Base-by-base conservation (phyloP, 2,113 vertebrate genomes). In the Anseranas semipalmata region DNA sequence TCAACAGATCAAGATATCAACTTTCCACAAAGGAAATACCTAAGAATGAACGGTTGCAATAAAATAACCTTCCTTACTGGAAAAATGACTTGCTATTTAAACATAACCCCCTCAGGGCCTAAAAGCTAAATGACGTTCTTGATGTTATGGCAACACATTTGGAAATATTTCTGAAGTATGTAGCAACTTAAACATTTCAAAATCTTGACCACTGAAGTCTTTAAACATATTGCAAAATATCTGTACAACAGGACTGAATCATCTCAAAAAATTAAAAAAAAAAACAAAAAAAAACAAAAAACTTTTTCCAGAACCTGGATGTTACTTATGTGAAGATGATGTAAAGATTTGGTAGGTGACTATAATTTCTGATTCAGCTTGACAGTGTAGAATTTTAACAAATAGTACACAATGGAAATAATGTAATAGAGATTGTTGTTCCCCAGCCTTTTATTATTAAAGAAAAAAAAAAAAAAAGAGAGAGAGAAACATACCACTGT, bases 401-500 rank as follows among this genome's bases (percentile, higher is more conserved):
- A 73, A 25, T 6, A 32, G 15, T 24, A 76, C 22, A 48, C 27
- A 20, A 45, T 3, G 9, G 24, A 76, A 90, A 58, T n/a, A 48
- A 53, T 3, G 3, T 62, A 33, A 59, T 9, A 56, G 55, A 79
- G 12, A 41, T 20, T 50, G 45, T 20, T 43, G 39, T 70, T 68
- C n/a, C 10, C 39, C 45, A 39, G n/a, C 8, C 46, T 70, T 71
- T 46, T 39, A 45, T 65, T 79, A 73, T 30, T 19, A 33, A 48
- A 41, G 45, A 39, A 32, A 22, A 18, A 24, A 17, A 28, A 53
- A 52, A 24, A 48, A 43, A n/a, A n/a, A n/a, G n/a, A n/a, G n/a
- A n/a, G n/a, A n/a, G n/a, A n/a, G n/a, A n/a, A n/a, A 92, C 43
- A 35, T 7, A 99, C 99, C 95, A 99, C 99, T 55, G 99, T 99